phyloP scores from a whole-genome alignment of 2,797 vertebrate species.

The Cossypha caffra region DNA sequence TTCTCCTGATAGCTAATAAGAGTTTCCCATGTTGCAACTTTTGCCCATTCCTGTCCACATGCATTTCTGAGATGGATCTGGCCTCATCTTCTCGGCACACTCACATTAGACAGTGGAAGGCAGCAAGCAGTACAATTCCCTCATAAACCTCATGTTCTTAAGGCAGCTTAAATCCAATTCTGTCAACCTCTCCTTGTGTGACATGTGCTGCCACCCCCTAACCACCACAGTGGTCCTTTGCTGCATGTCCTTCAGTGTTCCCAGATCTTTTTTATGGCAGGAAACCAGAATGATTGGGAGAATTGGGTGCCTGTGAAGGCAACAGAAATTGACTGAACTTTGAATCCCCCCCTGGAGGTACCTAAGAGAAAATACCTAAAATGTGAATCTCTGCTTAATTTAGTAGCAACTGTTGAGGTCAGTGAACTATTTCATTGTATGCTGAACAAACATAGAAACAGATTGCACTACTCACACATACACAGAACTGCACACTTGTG shows the following conservation, averaged over 20 bases:
- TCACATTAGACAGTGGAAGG: not conserved
- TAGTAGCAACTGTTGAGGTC: not conserved
- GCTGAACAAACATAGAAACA: not conserved
- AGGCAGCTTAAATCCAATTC: not conserved
- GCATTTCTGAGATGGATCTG: not conserved
- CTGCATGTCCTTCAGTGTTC: not conserved
- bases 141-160: not conserved
- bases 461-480: not conserved
- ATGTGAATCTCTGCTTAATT: not conserved
- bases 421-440: not conserved
- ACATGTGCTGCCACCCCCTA: not conserved
- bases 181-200: not conserved
- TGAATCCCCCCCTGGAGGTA: not conserved
- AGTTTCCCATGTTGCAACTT: not conserved
- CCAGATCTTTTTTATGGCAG: not conserved
- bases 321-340: not conserved
- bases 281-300: not conserved
- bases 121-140: not conserved
- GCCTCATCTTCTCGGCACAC: not conserved
- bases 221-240: not conserved
- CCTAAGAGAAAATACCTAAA: not conserved
- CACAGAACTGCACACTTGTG: not conserved
- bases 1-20: not conserved
- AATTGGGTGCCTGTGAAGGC: not conserved
- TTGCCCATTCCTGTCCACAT: not conserved